Percentiles rank a stretch among this genome's conserved stretches.
These are phyloP conservation scores for Gadopsis marmoratus DNA, from an alignment of 2,797 vertebrate species.

Conservation along the genomic window DNA sequence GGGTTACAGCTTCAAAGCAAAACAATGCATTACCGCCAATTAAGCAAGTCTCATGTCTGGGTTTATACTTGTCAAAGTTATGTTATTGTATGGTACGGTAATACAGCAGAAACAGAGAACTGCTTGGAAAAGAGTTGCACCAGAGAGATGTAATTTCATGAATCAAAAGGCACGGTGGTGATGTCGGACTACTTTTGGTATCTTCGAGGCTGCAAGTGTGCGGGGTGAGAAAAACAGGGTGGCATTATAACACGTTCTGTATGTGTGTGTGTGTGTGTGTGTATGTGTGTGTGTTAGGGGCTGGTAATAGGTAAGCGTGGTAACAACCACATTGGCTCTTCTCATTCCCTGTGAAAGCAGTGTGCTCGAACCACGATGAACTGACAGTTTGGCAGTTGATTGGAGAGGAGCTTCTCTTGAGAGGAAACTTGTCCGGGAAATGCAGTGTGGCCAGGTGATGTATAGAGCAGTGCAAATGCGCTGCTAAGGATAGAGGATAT, in stretches of 20 bases:
- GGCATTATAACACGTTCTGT: slow-evolving; percentile 8
- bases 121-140: slow-evolving; percentile 4
- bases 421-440: slow-evolving; percentile 32
- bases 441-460: slow-evolving; percentile 28
- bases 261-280: neutral
- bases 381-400: slow-evolving; percentile 41
- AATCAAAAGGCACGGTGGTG: neutral
- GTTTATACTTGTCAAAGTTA: slow-evolving; percentile 23
- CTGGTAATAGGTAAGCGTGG: slow-evolving; percentile 10
- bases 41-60: slow-evolving; percentile 7
- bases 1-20: slow-evolving; percentile 41
- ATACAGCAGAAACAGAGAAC: neutral
- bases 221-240: neutral
- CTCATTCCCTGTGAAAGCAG: slow-evolving; percentile 25
- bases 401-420: slow-evolving; percentile 30
- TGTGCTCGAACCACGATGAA: neutral
- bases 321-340: slow-evolving; percentile 12
- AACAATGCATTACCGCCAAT: slow-evolving; percentile 28
- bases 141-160: neutral
- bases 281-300: neutral
- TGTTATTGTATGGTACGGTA: neutral
- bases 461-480: slow-evolving; percentile 28
- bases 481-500: slow-evolving; percentile 6
- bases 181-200: neutral
- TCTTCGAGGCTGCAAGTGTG: slow-evolving; percentile 27